Base-by-base conservation (phyloP, 2,888 invertebrate species). In the Trichopria drosophilae region DNA sequence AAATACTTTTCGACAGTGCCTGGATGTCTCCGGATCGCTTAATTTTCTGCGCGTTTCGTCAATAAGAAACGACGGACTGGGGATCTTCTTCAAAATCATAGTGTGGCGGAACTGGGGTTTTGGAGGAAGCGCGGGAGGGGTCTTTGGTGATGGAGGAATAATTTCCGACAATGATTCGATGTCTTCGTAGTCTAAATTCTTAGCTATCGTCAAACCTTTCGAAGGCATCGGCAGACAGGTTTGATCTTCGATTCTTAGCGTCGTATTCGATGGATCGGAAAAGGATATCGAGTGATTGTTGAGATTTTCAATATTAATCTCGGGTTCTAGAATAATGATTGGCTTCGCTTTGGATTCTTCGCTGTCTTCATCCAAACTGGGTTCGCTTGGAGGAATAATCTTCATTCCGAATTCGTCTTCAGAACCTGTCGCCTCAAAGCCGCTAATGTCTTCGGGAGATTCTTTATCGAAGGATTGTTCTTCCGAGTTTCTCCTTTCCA, bases 61-160 rank as follows among this genome's bases (percentile, higher is more conserved):
- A 31, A 75, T 75, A 13, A 75, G 57, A 26, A 75, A 75, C n/a
- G 75, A 75, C 0, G 75, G 75, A 59, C 75, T 75, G 2, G 75
- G 75, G 12, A 75, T 75, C 34, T 73, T 74, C 44, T 75, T 75
- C 16, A 75, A 52, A 3, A 73, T 64, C 7, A 75, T 42, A 1
- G 73, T 73, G 39, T 70, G 75, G 32, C 67, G 69, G 13, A 62
- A 53, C 64, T 89, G 88, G 76, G 90, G 88, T 35, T 90, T 87
- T 53, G 90, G 88, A 70, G 90, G 76, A 58, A 88, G 86, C 55
- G 57, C n/a, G 57, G 29, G 45, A 88, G 87, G 51, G 88, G 88
- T 58, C 81, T 81, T 13, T 54, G 55, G 41, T 66, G 85, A 77
- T 64, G 83, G 78, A 54, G 83, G 83, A 9, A 60, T 46, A 6